A percentile compares a stretch with the other conserved stretches of the same genome.
These are phyloP conservation scores for Dione vanillae DNA, from an alignment of 2,888 invertebrate genomes.

Conservation along the genomic window DNA sequence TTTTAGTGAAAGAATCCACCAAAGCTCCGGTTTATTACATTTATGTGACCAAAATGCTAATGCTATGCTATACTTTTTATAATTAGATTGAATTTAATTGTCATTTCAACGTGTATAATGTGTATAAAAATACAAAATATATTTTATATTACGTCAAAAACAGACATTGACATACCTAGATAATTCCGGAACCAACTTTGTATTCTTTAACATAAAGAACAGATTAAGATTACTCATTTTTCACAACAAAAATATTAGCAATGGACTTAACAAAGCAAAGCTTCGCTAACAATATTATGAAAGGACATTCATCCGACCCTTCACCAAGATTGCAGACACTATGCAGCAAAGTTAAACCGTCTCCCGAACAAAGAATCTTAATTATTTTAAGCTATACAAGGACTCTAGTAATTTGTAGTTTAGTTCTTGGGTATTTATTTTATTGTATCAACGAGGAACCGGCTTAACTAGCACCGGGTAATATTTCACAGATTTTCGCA, in stretches of 20 bases:
- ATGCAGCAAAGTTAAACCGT: conserved; percentile 53
- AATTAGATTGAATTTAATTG: conserved; percentile 4
- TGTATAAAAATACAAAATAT: neutral
- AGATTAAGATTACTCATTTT: conserved; percentile 31
- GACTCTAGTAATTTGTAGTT: conserved; percentile 75
- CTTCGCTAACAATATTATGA: conserved; percentile 37
- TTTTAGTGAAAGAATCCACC: conserved; percentile 17
- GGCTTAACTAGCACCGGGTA: conserved; percentile 67
- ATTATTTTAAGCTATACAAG: conserved; percentile 79
- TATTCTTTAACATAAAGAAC: conserved; percentile 10
- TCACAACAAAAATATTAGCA: conserved; percentile 35
- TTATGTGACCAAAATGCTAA: conserved; percentile 27
- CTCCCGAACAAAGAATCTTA: conserved; percentile 76
- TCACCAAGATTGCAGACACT: conserved; percentile 52
- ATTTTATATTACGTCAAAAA: neutral
- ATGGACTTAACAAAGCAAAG: conserved; percentile 36
- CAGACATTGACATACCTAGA: neutral
- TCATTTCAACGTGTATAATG: neutral
- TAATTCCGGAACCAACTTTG: neutral
- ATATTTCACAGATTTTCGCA: conserved; percentile 77
- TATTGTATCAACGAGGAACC: conserved; percentile 73
- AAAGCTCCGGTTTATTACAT: conserved; percentile 21
- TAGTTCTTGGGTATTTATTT: conserved; percentile 72
- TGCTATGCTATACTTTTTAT: neutral
- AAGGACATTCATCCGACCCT: conserved; percentile 44